Conservation (phyloP, 92 coral and sea anemone genomes). For the Epizoanthus fatuus region DNA sequence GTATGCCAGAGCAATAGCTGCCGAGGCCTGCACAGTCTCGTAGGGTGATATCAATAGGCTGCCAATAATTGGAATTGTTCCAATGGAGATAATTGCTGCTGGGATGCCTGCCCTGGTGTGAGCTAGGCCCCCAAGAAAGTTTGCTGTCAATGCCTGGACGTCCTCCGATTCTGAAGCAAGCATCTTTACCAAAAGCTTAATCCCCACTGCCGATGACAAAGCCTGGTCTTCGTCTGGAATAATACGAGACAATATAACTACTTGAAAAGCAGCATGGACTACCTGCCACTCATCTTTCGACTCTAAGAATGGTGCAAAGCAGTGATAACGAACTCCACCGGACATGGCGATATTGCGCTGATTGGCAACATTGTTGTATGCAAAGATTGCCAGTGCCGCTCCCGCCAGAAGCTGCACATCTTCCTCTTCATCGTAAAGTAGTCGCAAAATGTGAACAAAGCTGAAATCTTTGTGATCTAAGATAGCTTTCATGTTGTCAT, state of each 20-base stretch:
- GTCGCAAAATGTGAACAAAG: conserved; percentile 80
- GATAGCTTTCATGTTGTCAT: conserved; percentile 81
- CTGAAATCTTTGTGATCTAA: conserved; percentile 85
- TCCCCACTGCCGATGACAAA: conserved; percentile 89
- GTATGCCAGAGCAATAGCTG: conserved; percentile 95
- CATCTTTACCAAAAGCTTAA: conserved; percentile 83
- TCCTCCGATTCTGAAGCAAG: conserved; percentile 84
- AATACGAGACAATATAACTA: conserved; percentile 89
- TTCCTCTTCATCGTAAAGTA: conserved; percentile 83
- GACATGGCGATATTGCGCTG: conserved; percentile 91
- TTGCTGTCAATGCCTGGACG: conserved; percentile 86
- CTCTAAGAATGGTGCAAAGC: conserved; percentile 81
- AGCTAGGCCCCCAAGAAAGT: conserved; percentile 94
- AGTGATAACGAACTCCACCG: conserved; percentile 87
- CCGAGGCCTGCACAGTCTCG: conserved; percentile 90
- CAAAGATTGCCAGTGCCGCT: conserved; percentile 90
- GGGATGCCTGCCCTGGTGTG: conserved; percentile 99
- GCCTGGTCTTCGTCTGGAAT: conserved; percentile 98
- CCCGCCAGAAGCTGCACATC: conserved; percentile 89
- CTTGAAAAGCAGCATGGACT: conserved; percentile 92
- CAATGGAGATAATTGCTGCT: conserved; percentile 94
- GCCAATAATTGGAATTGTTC: conserved; percentile 83
- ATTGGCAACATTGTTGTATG: conserved; percentile 91
- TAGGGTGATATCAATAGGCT: conserved; percentile 84
- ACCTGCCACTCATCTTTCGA: conserved; percentile 78